Percentiles rank a stretch among this genome's conserved stretches.
These are phyloP conservation scores for Diaperis boleti DNA, from an alignment of 2,888 invertebrate species.

Conservation along the genomic window DNA sequence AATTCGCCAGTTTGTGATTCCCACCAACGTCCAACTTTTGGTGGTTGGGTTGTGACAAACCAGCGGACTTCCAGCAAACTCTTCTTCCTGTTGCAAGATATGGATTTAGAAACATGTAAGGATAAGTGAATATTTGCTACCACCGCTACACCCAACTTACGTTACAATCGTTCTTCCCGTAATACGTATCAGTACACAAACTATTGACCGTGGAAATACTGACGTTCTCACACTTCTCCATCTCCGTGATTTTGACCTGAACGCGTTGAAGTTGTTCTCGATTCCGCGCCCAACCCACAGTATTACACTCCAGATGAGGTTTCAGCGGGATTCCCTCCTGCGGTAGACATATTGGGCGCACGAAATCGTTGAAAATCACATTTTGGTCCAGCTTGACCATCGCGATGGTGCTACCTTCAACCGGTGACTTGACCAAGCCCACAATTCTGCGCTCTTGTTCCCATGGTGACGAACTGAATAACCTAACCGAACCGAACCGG, in stretches of 20 bases:
- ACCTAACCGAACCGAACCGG: constrained; percentile 80
- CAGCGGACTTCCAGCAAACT: constrained; percentile 89
- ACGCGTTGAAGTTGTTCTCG: constrained; percentile 86
- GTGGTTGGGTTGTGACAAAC: constrained; percentile 80
- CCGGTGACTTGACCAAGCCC: constrained; percentile 90
- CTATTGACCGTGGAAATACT: constrained; percentile 87
- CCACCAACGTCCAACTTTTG: constrained; percentile 82
- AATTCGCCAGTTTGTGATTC: constrained; percentile 88
- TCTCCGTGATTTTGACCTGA: constrained; percentile 80
- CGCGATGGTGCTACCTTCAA: constrained; percentile 89
- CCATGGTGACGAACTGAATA: constrained; percentile 87
- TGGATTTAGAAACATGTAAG: too few species aligned
- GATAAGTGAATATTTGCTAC: too few species aligned
- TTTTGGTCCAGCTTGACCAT: constrained; percentile 83
- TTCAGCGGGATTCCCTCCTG: constrained; percentile 66
- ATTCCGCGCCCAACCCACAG: constrained; percentile 88
- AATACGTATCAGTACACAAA: constrained; percentile 84
- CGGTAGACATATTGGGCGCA: constrained; percentile 85
- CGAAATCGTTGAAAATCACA: constrained; percentile 82
- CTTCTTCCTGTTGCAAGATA: constrained; percentile 80
- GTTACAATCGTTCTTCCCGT: constrained; percentile 84
- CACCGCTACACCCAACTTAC: constrained; percentile 69
- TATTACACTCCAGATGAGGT: constrained; percentile 75
- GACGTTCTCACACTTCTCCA: constrained; percentile 87
- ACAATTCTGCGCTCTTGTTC: constrained; percentile 86